phyloP scores from a whole-genome alignment of 2,888 invertebrate species.

The Nycteola revayana region DNA sequence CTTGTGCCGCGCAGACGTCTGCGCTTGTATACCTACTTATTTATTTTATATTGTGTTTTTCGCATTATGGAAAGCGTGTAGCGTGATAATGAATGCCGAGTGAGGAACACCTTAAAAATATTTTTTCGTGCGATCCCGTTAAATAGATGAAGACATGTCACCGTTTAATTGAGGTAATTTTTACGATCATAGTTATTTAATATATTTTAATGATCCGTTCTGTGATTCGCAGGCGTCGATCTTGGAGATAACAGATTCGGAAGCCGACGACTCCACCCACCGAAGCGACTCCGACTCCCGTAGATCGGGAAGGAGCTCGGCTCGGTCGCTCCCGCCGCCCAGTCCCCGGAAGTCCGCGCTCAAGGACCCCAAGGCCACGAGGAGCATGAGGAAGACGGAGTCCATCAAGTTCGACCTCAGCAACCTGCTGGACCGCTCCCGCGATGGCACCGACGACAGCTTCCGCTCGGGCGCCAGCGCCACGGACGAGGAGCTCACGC shows the following conservation, averaged over 20 bases:
- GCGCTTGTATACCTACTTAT: too few species aligned
- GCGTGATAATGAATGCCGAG: too few species aligned
- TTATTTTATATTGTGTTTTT: too few species aligned
- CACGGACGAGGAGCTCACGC: constrained; percentile 39
- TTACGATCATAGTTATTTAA: too few species aligned
- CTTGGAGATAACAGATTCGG: constrained; percentile 45
- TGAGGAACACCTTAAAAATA: too few species aligned
- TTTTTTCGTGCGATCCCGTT: too few species aligned
- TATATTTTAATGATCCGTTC: neutral
- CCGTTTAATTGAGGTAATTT: too few species aligned
- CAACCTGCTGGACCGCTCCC: constrained; percentile 37
- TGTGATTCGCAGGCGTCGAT: constrained; percentile 37
- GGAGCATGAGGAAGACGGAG: constrained; percentile 50
- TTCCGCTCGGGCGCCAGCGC: too few species aligned
- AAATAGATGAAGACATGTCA: too few species aligned
- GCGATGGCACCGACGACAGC: too few species aligned
- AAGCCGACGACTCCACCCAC: constrained; percentile 17
- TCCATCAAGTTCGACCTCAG: constrained; percentile 72
- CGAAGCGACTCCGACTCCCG: constrained; percentile 17
- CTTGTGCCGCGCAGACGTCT: too few species aligned
- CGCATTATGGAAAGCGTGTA: too few species aligned
- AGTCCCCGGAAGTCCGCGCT: constrained; percentile 47
- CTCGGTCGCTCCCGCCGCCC: neutral
- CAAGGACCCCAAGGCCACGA: constrained; percentile 48
- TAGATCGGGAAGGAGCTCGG: constrained; percentile 19